Conservation (phyloP, 1,140 invertebrate genomes). For the Lepidurus arcticus region DNA sequence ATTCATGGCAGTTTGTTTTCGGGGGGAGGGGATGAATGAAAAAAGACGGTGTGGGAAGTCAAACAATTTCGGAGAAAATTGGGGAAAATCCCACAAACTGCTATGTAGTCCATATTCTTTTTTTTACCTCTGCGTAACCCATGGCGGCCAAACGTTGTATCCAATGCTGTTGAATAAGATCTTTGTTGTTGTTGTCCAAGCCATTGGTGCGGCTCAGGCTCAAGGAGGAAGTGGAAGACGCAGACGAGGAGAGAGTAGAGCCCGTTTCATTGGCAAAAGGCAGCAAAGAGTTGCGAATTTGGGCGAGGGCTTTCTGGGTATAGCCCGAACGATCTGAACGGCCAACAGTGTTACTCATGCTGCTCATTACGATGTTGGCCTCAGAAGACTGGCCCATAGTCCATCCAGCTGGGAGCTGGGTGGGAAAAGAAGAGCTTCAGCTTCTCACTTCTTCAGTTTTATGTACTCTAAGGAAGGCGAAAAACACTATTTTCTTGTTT, state of each 20-base stretch:
- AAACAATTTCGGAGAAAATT: background rate
- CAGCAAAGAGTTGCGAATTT: constrained; percentile 75
- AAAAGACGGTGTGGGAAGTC: background rate
- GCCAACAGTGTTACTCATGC: constrained; percentile 35
- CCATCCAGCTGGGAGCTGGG: constrained; percentile 8
- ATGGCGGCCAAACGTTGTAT: constrained; percentile 39
- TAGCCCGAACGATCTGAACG: constrained; percentile 56
- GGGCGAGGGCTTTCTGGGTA: constrained; percentile 77
- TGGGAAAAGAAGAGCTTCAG: background rate
- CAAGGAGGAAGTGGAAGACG: constrained; percentile 2
- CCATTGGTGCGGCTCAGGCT: constrained; percentile 26
- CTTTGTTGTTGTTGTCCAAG: constrained; percentile 32
- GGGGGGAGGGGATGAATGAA: background rate
- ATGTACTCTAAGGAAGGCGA: background rate
- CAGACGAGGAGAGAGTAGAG: constrained; percentile 13
- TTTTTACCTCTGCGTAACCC: constrained; percentile 43
- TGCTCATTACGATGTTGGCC: constrained; percentile 28
- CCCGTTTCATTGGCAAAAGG: constrained; percentile 63
- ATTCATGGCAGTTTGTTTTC: background rate
- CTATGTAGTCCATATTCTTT: background rate
- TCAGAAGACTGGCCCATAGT: constrained; percentile 31
- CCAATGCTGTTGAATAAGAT: constrained; percentile 35
- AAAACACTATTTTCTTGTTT: background rate
- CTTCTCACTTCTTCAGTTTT: background rate
- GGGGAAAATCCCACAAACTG: background rate